phyloP scores from a whole-genome alignment of 2,888 invertebrate species.

The Apotomis betuletana region DNA sequence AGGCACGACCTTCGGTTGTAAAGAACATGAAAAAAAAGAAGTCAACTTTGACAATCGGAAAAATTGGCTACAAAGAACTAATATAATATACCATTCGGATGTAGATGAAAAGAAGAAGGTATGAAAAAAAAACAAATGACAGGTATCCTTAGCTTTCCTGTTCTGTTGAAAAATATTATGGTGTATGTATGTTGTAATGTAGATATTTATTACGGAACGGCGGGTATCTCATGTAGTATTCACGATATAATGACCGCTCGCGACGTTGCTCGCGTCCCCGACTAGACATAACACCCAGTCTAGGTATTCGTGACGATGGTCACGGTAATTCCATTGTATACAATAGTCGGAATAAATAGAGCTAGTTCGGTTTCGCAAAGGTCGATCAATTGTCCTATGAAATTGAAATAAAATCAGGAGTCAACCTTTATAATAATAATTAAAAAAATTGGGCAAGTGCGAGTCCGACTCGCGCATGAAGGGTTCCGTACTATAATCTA shows the following conservation, averaged over 20 bases:
- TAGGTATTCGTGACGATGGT: constrained; percentile 5
- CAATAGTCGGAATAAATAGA: background rate
- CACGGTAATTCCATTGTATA: background rate
- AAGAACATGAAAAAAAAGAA: too few relatives aligned
- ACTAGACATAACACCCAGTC: constrained; percentile 16
- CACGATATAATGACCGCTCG: constrained; percentile 40
- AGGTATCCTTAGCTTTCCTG: constrained; percentile 12
- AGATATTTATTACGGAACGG: constrained; percentile 37
- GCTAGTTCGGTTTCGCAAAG: background rate
- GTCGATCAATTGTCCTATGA: too few relatives aligned
- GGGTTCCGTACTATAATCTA: too few relatives aligned
- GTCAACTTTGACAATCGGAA: too few relatives aligned
- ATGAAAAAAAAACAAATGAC: background rate
- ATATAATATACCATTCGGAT: too few relatives aligned
- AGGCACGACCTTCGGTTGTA: too few relatives aligned
- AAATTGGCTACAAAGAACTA: too few relatives aligned
- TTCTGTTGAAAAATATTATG: constrained; percentile 39
- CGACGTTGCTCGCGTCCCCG: constrained; percentile 16
- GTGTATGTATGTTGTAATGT: constrained; percentile 38
- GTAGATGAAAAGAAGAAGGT: too few relatives aligned
- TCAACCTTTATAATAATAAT: too few relatives aligned
- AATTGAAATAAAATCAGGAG: too few relatives aligned
- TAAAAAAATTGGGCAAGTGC: too few relatives aligned
- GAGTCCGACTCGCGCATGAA: too few relatives aligned
- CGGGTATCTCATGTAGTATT: constrained; percentile 40